Base-by-base conservation (phyloP, 2,113 vertebrate species). In the Syngnathoides biaculeatus region DNA sequence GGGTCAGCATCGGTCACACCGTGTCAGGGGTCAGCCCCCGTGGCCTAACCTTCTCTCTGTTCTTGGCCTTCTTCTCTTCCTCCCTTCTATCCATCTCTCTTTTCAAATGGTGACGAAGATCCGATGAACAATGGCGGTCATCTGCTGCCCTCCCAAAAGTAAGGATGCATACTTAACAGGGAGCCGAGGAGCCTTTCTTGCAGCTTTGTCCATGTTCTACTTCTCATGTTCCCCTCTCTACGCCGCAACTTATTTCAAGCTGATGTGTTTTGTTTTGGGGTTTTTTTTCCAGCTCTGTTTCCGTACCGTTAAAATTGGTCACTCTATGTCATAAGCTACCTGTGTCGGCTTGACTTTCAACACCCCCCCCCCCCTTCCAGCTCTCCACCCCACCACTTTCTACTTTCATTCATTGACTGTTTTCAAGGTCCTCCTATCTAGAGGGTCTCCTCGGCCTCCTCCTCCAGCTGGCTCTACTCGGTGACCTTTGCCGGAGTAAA, bases 401-500 rank as follows among this genome's bases (percentile, higher is more conserved):
- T 65, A 55, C 64, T 68, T 78, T 75, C 67, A 75, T 77, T 81
- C 61, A 77, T 62, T 67, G 64, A 35, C 61, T 56, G 61, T 58
- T 53, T 50, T 27, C 43, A 19, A 62, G 35, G 52, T 52, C 78
- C 81, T 73, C 65, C 80, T 72, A 81, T 67, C 65, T 82, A 81
- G 87, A 86, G 92, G 84, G 88, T 82, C 86, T 86, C 83, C 83
- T 69, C 86, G 85, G 77, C 88, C 86, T 89, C 92, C 40, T 43
- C 86, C 87, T 90, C 92, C 94, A 95, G 93, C 94, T 96, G 95
- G 91, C 93, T 91, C 90, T 92, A 91, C 79, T 74, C 91, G 94
- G 73, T 88, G 86, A 94, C 93, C 85, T 85, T 89, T 90, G 90
- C 91, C 92, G 90, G 69, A 65, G 79, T 83, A 83, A 82, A 90